Percentiles rank a stretch among this genome's conserved stretches.
phyloP scores from a whole-genome alignment of 1,140 invertebrate species.

The Aleiodes sp. region DNA sequence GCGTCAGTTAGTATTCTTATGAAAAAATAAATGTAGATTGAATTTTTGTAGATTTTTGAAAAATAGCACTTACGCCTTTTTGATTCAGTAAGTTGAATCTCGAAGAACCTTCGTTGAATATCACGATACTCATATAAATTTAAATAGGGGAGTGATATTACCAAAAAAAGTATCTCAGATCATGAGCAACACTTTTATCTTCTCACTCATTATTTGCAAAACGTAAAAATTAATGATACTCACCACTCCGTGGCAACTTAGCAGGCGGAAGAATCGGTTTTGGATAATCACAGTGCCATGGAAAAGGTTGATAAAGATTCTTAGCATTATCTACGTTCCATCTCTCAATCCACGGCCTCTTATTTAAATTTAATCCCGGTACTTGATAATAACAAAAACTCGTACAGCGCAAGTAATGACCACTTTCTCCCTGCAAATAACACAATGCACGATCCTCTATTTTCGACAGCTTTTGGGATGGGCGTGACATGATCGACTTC shows the following conservation, averaged over 20 bases:
- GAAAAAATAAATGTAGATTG: too few species aligned
- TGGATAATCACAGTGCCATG: constrained; percentile 55
- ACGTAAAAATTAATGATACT: background rate
- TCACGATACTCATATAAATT: too few species aligned
- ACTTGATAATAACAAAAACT: constrained; percentile 14
- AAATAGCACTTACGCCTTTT: too few species aligned
- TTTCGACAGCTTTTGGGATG: background rate
- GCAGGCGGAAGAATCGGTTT: constrained; percentile 58
- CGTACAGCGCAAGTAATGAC: background rate
- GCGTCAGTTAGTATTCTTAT: too few species aligned
- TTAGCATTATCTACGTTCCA: constrained; percentile 43
- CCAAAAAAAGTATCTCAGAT: too few species aligned
- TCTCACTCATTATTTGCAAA: too few species aligned
- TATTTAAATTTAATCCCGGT: constrained; percentile 49
- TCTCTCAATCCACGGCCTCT: constrained; percentile 35
- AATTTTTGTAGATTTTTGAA: too few species aligned
- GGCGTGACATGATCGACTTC: background rate
- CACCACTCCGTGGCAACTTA: constrained; percentile 47
- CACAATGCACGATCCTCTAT: constrained; percentile 35
- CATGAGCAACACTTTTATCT: too few species aligned
- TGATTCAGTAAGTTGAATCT: too few species aligned
- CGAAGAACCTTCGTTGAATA: too few species aligned
- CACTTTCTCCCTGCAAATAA: constrained; percentile 43
- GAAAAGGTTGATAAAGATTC: constrained; percentile 48
- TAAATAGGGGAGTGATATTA: too few species aligned